These are phyloP conservation scores for Doryteuthis pealeii DNA, from an alignment of 1,140 invertebrate genomes.

Conservation along the genomic window DNA sequence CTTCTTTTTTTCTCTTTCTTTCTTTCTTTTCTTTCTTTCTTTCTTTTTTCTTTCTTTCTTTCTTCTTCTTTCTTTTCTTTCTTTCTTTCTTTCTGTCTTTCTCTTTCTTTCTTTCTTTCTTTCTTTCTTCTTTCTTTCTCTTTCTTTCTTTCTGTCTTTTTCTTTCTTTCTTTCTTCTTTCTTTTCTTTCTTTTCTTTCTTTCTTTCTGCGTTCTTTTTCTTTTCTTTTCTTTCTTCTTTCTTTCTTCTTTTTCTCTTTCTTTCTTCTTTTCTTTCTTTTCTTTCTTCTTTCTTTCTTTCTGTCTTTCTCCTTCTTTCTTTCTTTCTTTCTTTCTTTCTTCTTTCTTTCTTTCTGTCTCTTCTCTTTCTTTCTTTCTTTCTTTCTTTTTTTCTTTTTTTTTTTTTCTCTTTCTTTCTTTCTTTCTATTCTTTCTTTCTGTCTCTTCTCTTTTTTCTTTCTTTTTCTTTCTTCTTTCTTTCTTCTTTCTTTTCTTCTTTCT, in stretches of 20 bases:
- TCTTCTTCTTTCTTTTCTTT: neutral
- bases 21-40: neutral
- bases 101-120: neutral
- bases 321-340: slow-evolving; percentile 4
- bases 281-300: slow-evolving; percentile 14
- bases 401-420: neutral
- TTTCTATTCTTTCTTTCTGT: too few relatives aligned
- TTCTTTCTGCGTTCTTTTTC: neutral
- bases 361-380: too few relatives aligned
- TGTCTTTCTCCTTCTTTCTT: slow-evolving; percentile 11
- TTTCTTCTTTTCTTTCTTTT: slow-evolving; percentile 16
- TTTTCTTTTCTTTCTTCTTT: too few relatives aligned
- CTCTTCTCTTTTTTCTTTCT: too few relatives aligned
- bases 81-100: too few relatives aligned
- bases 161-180: neutral
- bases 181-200: neutral
- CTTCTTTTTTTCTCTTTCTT: neutral
- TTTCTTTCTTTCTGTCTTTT: too few relatives aligned
- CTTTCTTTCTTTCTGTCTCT: too few relatives aligned
- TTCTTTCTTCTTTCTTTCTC: slow-evolving; percentile 5
- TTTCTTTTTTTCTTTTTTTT: neutral
- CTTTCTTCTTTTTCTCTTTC: slow-evolving; percentile 14
- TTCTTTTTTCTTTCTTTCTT: neutral
- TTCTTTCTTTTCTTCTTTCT: neutral
- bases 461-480: neutral